A percentile compares a stretch with the other conserved stretches of the same genome.
Evolutionary conservation across 2,113 vertebrate species (phyloP).

Genomic region (Saiga tatarica): DNA sequence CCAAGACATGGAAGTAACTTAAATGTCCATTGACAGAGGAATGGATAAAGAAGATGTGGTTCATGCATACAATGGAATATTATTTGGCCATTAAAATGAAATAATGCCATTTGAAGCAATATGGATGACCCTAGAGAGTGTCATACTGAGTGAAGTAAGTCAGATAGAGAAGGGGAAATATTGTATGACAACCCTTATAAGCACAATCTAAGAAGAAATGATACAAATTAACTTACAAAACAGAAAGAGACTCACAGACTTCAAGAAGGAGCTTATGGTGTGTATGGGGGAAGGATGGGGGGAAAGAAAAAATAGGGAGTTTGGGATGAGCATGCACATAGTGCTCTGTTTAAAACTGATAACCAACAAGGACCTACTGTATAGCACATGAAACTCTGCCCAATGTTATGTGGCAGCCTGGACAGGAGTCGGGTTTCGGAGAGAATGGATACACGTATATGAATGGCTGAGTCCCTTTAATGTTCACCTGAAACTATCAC

Average conservation of each 20-base stretch:
- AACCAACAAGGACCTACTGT: not conserved
- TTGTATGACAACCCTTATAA: not conserved
- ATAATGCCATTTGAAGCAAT: not conserved
- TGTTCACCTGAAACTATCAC: not conserved
- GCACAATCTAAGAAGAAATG: not conserved
- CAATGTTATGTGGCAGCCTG: not conserved
- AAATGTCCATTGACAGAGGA: not conserved
- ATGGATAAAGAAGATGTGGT: not conserved
- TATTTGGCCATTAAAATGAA: not conserved
- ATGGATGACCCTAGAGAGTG: not conserved
- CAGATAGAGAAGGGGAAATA: not conserved
- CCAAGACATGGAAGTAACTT: not conserved
- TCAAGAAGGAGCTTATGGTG: accelerated
- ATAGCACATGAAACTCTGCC: not conserved
- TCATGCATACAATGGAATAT: not conserved
- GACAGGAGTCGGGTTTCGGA: not conserved
- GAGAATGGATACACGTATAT: not conserved
- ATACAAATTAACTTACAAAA: not conserved
- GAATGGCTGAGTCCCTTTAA: not conserved
- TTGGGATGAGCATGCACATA: not conserved
- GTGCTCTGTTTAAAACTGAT: not conserved
- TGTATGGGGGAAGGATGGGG: not conserved
- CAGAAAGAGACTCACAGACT: not conserved
- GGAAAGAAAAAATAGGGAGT: not conserved
- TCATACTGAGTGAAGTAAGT: not conserved